Evolutionary conservation across 2,888 invertebrate species (phyloP).

Genomic region (Bombyx huttoni): DNA sequence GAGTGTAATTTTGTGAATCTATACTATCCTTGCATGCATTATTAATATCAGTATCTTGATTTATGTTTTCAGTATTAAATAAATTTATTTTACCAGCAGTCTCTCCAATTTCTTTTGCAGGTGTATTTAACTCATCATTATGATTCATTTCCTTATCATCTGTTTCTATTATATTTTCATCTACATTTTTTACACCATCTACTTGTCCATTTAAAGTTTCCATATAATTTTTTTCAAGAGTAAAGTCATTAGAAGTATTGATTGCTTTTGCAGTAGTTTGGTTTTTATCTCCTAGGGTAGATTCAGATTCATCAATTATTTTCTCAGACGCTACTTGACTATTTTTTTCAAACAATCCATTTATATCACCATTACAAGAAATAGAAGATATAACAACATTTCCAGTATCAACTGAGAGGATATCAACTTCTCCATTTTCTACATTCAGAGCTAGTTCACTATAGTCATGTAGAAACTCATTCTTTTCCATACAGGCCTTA

Average conservation of each 20-base stretch:
- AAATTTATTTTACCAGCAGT: slow-evolving; percentile 3
- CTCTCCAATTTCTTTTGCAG: slow-evolving; percentile 8
- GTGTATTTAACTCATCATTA: not conserved
- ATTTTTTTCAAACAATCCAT: slow-evolving; percentile 9
- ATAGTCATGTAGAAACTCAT: slow-evolving; percentile 83
- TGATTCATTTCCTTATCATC: slow-evolving; percentile 5
- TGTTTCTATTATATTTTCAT: not conserved
- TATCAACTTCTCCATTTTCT: slow-evolving; percentile 32
- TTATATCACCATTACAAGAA: slow-evolving; percentile 7
- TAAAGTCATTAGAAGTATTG: slow-evolving; percentile 1
- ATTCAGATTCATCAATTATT: not conserved
- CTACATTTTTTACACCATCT: not conserved
- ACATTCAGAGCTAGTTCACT: slow-evolving; percentile 54
- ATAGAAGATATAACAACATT: not conserved
- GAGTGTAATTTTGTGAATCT: too few relatives aligned
- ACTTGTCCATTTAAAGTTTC: slow-evolving; percentile 5
- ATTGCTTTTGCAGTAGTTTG: not conserved
- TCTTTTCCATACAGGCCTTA: slow-evolving; percentile 80
- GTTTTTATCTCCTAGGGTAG: slow-evolving; percentile 2
- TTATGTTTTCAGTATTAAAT: not conserved
- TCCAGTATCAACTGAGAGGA: slow-evolving; percentile 16
- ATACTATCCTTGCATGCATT: too few relatives aligned
- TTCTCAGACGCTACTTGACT: slow-evolving; percentile 2
- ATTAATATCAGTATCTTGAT: slow-evolving; percentile 3
- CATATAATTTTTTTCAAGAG: slow-evolving; percentile 4